Percentiles rank a stretch among this genome's conserved stretches.
Conservation (phyloP, 2,113 vertebrate species). For the Naja naja region DNA sequence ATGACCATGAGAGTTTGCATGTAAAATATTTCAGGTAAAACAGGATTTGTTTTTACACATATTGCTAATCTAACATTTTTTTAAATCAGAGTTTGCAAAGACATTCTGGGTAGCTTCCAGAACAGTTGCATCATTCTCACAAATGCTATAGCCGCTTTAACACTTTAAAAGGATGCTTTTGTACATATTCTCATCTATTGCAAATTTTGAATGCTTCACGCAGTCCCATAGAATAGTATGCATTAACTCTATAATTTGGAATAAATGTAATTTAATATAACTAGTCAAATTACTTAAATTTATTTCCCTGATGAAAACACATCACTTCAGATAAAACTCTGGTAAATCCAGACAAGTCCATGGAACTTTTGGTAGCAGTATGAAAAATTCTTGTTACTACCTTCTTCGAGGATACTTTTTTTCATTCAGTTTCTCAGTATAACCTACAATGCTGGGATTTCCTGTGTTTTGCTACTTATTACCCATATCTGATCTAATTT, state of each 20-base stretch:
- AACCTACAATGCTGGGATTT: not conserved
- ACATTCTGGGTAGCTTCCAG: not conserved
- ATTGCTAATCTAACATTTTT: not conserved
- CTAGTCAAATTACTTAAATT: not conserved
- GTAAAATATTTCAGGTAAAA: not conserved
- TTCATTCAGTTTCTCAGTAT: not conserved
- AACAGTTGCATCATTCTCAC: not conserved
- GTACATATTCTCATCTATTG: not conserved
- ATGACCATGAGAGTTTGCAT: not conserved
- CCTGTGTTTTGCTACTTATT: not conserved
- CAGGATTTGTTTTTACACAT: not conserved
- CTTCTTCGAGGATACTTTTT: not conserved
- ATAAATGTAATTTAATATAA: not conserved
- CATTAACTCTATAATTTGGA: not conserved
- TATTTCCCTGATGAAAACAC: not conserved
- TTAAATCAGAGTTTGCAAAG: not conserved
- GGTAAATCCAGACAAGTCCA: not conserved
- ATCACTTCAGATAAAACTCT: not conserved
- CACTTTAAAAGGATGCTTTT: not conserved
- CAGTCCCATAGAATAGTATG: not conserved
- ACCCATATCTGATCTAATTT: not conserved
- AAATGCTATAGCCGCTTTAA: not conserved
- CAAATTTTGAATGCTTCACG: not conserved
- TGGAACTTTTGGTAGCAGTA: not conserved
- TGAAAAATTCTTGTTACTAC: not conserved